phyloP scores from a whole-genome alignment of 2,113 vertebrate species.

The Bungarus multicinctus region DNA sequence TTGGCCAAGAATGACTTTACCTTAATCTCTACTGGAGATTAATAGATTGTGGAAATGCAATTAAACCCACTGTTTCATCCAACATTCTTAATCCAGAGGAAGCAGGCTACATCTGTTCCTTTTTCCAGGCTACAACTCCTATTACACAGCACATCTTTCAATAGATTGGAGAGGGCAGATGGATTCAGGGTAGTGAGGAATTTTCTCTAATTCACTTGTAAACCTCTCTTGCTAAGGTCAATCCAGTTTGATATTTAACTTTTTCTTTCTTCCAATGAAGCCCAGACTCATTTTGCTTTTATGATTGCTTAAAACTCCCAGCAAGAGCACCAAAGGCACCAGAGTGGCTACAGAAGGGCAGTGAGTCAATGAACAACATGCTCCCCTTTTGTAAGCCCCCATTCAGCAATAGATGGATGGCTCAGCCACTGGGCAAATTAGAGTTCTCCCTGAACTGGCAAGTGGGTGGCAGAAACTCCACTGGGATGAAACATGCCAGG shows the following conservation, averaged over 20 bases:
- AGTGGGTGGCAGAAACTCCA: neutral
- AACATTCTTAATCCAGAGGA: constrained; percentile 7
- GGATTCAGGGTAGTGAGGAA: neutral
- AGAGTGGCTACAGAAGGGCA: neutral
- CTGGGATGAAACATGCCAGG: neutral
- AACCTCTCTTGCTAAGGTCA: neutral
- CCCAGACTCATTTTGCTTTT: neutral
- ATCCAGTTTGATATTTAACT: neutral
- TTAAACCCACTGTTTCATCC: constrained; percentile 8
- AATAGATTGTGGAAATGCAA: neutral
- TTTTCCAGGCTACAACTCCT: neutral
- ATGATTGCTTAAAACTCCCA: neutral
- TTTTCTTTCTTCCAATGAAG: neutral
- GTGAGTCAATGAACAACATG: neutral
- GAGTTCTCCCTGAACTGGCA: neutral
- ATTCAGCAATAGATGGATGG: neutral
- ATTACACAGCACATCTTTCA: neutral
- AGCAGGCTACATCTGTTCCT: constrained; percentile 14
- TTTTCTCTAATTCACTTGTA: neutral
- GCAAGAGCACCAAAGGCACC: neutral
- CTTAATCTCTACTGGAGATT: constrained; percentile 2
- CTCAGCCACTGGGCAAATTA: neutral
- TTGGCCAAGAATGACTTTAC: neutral
- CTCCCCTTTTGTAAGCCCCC: neutral
- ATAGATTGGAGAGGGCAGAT: constrained; percentile 15